Conservation (phyloP, 2,113 vertebrate species). For the Semnornis frantzii region DNA sequence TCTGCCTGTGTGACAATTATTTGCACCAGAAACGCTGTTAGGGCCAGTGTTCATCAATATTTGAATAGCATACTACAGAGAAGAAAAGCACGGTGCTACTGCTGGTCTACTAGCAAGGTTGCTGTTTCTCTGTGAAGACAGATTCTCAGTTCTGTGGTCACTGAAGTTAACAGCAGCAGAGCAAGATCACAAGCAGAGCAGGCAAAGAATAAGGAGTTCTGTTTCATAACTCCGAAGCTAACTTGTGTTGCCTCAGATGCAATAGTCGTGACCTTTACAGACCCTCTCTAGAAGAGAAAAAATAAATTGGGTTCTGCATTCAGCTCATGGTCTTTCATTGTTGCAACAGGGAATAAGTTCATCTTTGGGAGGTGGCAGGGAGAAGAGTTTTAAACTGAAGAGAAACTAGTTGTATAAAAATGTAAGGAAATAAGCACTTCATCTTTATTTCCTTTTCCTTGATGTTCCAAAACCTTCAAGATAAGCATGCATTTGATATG, state of each 20-base stretch:
- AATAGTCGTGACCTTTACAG: neutral
- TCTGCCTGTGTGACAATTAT: neutral
- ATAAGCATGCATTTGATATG: neutral
- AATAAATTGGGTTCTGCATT: neutral
- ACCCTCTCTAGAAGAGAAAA: neutral
- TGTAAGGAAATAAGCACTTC: neutral
- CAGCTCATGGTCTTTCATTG: neutral
- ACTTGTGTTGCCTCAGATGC: neutral
- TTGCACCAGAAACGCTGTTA: neutral
- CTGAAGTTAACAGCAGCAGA: neutral
- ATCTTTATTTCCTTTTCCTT: neutral
- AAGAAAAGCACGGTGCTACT: accelerated
- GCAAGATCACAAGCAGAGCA: neutral
- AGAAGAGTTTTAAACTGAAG: neutral
- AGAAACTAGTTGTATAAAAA: neutral
- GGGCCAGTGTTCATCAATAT: neutral
- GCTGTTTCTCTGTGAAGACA: neutral
- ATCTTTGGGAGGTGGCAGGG: neutral
- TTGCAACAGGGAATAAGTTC: neutral
- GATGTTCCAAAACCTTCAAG: neutral
- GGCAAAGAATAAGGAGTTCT: neutral
- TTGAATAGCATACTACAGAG: neutral
- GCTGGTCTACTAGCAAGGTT: neutral
- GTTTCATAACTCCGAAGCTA: neutral
- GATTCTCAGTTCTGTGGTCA: neutral